phyloP scores from a whole-genome alignment of 2,888 invertebrate genomes.

The Plebejus melissa region DNA sequence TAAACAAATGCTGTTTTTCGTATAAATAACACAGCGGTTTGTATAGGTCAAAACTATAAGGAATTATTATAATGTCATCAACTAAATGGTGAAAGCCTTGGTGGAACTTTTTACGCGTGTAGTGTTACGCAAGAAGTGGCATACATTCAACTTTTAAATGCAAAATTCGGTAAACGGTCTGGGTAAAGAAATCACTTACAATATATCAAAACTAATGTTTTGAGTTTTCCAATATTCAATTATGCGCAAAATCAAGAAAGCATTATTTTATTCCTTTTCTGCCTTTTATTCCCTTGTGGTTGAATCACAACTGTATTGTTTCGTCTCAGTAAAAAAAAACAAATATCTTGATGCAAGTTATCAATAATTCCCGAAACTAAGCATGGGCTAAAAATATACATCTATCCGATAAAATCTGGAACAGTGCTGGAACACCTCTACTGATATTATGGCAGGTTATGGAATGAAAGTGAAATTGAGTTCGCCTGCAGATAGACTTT shows the following conservation, averaged over 20 bases:
- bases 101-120: slow-evolving; percentile 8
- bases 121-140: not conserved
- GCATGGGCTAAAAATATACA: not conserved
- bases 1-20: too few relatives aligned
- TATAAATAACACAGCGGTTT: not conserved
- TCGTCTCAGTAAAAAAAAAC: not conserved
- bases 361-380: not conserved
- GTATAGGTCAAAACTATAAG: not conserved
- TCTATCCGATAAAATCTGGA: not conserved
- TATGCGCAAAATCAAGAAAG: not conserved
- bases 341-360: not conserved
- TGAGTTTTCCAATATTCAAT: not conserved
- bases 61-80: not conserved
- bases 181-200: not conserved
- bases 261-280: not conserved
- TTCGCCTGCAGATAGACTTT: not conserved
- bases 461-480: slow-evolving; percentile 11
- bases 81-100: slow-evolving; percentile 11
- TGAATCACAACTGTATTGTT: not conserved
- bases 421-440: not conserved
- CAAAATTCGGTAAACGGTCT: slow-evolving; percentile 1
- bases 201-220: not conserved
- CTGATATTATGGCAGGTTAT: not conserved
- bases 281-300: not conserved
- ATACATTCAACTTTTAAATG: slow-evolving; percentile 10